These are phyloP conservation scores for Thalassophryne amazonica DNA, from an alignment of 2,797 vertebrate genomes.

Conservation along the genomic window DNA sequence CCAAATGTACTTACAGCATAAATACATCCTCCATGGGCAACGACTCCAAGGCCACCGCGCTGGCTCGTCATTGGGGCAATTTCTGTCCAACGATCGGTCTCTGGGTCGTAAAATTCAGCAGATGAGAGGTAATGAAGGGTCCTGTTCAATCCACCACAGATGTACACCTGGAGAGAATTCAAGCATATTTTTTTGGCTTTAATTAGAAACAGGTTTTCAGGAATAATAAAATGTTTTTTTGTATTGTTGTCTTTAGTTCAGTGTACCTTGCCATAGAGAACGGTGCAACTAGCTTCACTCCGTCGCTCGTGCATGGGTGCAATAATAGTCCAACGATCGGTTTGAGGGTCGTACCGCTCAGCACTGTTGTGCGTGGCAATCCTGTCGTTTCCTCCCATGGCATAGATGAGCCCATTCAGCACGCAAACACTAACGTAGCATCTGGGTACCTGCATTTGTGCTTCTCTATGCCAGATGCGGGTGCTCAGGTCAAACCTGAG, in stretches of 20 bases:
- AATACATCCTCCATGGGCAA: slow-evolving; percentile 13
- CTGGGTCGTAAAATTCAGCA: slow-evolving; percentile 77
- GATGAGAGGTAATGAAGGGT: slow-evolving; percentile 72
- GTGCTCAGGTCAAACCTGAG: slow-evolving; percentile 73
- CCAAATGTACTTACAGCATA: slow-evolving; percentile 39
- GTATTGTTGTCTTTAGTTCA: neutral
- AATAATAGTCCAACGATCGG: slow-evolving; percentile 84
- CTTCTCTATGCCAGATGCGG: slow-evolving; percentile 80
- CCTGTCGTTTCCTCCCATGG: slow-evolving; percentile 84
- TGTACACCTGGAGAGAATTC: slow-evolving; percentile 38
- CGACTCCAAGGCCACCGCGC: slow-evolving; percentile 66
- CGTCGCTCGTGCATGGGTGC: slow-evolving; percentile 79
- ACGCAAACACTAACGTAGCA: slow-evolving; percentile 81
- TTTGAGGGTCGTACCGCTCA: slow-evolving; percentile 77
- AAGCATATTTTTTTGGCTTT: neutral
- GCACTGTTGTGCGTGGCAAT: slow-evolving; percentile 72
- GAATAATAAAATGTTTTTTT: neutral
- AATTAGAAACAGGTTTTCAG: neutral
- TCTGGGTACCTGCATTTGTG: slow-evolving; percentile 79
- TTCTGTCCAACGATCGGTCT: slow-evolving; percentile 82
- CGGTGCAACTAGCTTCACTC: slow-evolving; percentile 76
- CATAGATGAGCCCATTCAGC: slow-evolving; percentile 78
- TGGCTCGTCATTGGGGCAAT: slow-evolving; percentile 71
- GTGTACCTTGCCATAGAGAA: slow-evolving; percentile 66
- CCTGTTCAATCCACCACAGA: slow-evolving; percentile 82